Conservation (phyloP, 2,888 invertebrate species). For the Venusia cambrica region DNA sequence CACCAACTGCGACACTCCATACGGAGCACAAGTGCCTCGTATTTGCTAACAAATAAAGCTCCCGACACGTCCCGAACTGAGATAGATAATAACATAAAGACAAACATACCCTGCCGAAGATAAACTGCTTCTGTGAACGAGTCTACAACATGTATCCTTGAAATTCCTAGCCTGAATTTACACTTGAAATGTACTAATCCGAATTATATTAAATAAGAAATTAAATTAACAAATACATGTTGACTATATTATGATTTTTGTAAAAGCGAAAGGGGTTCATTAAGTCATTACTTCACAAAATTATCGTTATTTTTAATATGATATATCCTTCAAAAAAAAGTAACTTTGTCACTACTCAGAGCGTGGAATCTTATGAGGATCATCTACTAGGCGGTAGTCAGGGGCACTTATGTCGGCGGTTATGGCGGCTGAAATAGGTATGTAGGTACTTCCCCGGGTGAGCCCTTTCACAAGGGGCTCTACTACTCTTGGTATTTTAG, state of each 20-base stretch:
- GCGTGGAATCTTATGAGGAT: no score
- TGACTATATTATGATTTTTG: constrained; percentile 31
- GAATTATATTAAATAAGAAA: constrained; percentile 23
- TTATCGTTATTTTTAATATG: no score
- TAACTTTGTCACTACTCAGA: no score
- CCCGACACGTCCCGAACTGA: constrained; percentile 54
- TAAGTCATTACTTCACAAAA: no score
- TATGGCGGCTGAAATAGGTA: no score
- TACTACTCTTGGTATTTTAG: no score
- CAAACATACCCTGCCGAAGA: constrained; percentile 40
- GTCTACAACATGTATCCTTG: constrained; percentile 14
- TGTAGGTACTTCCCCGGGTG: no score
- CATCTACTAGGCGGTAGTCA: no score
- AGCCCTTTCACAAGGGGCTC: no score
- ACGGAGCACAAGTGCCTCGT: constrained; percentile 56
- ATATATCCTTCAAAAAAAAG: no score
- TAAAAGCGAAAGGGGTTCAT: constrained; percentile 35
- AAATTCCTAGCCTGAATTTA: constrained; percentile 23
- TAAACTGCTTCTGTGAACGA: constrained; percentile 32
- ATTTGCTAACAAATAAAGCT: constrained; percentile 70
- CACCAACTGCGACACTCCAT: constrained; percentile 49
- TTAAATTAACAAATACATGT: constrained; percentile 8
- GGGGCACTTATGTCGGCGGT: no score
- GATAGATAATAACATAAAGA: constrained; percentile 53
- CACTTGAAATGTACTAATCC: constrained; percentile 19